Base-by-base conservation (phyloP, 2,888 invertebrate genomes). In the Pherbina coryleti region DNA sequence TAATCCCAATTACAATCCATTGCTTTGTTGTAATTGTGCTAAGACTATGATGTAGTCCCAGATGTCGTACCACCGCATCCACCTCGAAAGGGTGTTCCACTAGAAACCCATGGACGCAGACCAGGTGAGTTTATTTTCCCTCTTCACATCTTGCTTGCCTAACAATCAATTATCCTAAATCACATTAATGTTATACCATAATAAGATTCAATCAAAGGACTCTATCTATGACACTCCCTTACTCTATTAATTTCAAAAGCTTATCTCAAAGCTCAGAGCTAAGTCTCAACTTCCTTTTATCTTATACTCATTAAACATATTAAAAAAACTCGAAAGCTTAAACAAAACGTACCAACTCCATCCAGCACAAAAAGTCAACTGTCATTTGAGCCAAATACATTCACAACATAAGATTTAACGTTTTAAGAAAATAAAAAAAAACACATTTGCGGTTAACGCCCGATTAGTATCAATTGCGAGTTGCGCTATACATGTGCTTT, bases 31-130 rank as follows among this genome's bases (percentile, higher is more conserved):
- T 80, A 80, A 81, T 83, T 83, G 80, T 81, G 82, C 78, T 81
- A 82, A 88, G 89, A 88, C 85, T 86, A 84, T 83, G 88, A 86
- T 84, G 85, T 85, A 80, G 84, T 83, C 79, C 85, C 86, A 37
- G 86, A 44, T 44, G 44, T 88, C 80, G 85, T 92, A 84, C 93
- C 93, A 84, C 92, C 92, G 86, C 92, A 90, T 83, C 91, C 94
- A 84, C 91, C 91, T 80, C 92, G 93, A 82, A 93, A 93, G 90
- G 91, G 93, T 88, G 90, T 91, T 75, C 72, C 77, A 60, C 76
- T 81, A 67, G 70, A 79, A 25, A 25, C 17, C 82, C 51, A 82
- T 82, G 84, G 55, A 84, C 83, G 84, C 80, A 67, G 74, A 74
- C 73, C 75, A 80, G 79, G 79, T 81, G 78, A 81, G 80, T 79